Conservation (phyloP, 2,113 vertebrate genomes). For the Cariama cristata region DNA sequence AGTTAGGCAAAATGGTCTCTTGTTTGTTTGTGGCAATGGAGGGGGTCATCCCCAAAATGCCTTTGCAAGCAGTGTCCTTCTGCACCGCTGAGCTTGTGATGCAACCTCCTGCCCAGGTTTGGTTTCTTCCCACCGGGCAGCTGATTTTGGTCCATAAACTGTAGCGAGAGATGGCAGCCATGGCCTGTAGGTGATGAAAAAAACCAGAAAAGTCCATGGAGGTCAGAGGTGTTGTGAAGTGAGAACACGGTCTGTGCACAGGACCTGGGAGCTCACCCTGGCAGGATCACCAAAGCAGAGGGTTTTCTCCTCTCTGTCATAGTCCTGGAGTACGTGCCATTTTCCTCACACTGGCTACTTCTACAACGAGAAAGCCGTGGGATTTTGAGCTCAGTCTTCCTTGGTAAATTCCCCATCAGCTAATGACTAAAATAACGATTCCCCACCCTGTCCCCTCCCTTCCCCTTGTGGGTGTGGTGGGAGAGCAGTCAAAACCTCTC, state of each 20-base stretch:
- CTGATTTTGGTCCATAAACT: not conserved
- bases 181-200: not conserved
- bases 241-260: not conserved
- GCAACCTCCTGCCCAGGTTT: not conserved
- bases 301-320: conserved; percentile 22
- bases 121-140: not conserved
- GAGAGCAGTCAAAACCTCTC: conserved; percentile 43
- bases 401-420: conserved; percentile 45
- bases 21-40: not conserved
- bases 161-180: not conserved
- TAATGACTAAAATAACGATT: conserved; percentile 66
- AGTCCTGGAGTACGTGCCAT: conserved; percentile 8
- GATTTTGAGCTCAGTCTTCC: conserved; percentile 45
- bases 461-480: conserved; percentile 63
- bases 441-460: conserved; percentile 67
- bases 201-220: not conserved
- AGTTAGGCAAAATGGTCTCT: not conserved
- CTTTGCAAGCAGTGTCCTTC: not conserved
- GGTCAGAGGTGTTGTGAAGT: not conserved
- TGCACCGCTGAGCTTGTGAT: not conserved
- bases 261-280: not conserved
- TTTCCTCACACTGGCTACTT: conserved; percentile 19
- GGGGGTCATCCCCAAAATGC: not conserved
- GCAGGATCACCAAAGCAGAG: not conserved
- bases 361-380: not conserved